Evolutionary conservation across 64 coral and sea anemone species (phyloP).

Genomic region (Orbicella faveolata): DNA sequence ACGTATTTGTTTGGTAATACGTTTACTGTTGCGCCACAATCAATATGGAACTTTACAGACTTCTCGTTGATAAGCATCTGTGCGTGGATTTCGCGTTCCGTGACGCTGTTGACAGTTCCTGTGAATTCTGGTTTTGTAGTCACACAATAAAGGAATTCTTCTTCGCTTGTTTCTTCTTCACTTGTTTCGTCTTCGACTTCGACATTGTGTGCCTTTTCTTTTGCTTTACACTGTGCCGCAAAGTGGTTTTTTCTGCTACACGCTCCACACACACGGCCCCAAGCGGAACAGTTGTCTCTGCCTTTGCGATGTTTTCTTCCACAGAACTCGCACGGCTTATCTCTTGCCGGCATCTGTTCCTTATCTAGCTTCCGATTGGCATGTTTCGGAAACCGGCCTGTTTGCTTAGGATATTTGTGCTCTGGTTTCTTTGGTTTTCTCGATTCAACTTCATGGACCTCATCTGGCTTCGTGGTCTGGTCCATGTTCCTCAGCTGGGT

Average conservation of each 20-base stretch:
- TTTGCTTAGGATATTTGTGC: background rate
- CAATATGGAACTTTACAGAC: slow-evolving; percentile 56
- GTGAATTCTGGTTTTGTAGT: slow-evolving; percentile 1
- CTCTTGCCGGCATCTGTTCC: background rate
- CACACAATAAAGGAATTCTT: slow-evolving; percentile 29
- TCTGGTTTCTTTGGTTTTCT: no score
- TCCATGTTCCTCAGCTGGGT: background rate
- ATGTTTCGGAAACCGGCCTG: background rate
- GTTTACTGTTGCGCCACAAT: slow-evolving; percentile 59
- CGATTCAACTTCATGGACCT: background rate
- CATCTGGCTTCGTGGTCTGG: background rate
- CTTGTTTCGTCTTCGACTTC: no score
- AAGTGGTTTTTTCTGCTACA: slow-evolving; percentile 65
- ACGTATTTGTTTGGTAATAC: slow-evolving; percentile 45
- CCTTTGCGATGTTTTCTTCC: slow-evolving; percentile 22
- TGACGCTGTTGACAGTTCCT: slow-evolving; percentile 12
- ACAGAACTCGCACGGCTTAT: background rate
- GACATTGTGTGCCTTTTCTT: slow-evolving; percentile 8
- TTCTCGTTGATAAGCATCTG: slow-evolving; percentile 46
- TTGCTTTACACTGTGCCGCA: slow-evolving; percentile 7
- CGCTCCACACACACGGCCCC: background rate
- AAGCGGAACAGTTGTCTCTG: background rate
- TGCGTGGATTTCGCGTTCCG: slow-evolving; percentile 44
- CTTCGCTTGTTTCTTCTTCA: background rate
- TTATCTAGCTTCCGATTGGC: background rate